Evolutionary conservation across 30 jellyfish, hydroid and myxozoan genomes (phyloP), one percentile per base, ranked within the genome.

Genomic region (Turritopsis rubra): DNA sequence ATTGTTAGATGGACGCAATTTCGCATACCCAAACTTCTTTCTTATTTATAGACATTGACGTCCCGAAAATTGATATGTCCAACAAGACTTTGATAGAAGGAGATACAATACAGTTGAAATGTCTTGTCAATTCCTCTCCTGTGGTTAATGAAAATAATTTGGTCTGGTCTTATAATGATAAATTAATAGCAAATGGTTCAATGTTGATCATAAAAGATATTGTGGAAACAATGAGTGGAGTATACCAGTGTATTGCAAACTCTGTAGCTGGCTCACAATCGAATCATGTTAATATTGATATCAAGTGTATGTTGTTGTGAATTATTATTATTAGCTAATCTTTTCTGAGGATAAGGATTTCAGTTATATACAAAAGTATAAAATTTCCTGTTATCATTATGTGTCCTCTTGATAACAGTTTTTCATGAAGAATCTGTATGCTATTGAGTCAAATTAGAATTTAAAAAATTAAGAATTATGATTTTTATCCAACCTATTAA

Each of bases 181-280:
- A n/a, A n/a, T 23, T 22, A 7, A 68, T 68, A n/a, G 77, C 31
- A 8, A n/a, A n/a, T 0, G 28, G 31, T 27, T n/a, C 28, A n/a
- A 23, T 22, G 3, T 25, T 77, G 30, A 77, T n/a, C 72, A 18
- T 29, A n/a, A 3, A 20, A 21, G 29, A 77, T 77, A 19, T 77
- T 77, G 28, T 8, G 19, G 16, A 1, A 1, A 1, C 66, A 19
- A 29, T 30, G 41, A 28, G 30, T 77, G 85, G 85, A 29, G 85
- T 77, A 17, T 77, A 77, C 53, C 71, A 77, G 5, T 77, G 85
- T 52, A 19, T 29, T 24, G 72, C 53, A 26, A 60, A 25, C 41
- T 21, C 41, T 30, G 72, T 77, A 22, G 85, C 72, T 23, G 85
- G 85, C 28, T 26, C 41, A 8, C 28, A 68, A 68, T 68, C 21